These are phyloP conservation scores for Zenarchopterus dispar DNA, from an alignment of 2,797 vertebrate species.

Conservation along the genomic window DNA sequence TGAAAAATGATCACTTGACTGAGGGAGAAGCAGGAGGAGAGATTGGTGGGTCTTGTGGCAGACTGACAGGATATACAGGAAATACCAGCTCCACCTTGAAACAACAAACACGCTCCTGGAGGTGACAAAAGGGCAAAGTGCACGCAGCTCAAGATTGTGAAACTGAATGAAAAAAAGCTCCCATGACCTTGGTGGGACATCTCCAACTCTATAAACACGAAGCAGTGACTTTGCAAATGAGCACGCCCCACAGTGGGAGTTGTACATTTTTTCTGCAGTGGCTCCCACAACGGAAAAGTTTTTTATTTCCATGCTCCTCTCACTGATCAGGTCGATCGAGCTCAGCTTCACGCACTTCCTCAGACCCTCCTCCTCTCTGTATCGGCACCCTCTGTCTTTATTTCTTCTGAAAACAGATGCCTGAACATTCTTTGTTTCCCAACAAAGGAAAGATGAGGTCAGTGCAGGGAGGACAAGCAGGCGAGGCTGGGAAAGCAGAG, in stretches of 20 bases:
- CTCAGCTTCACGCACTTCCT: conserved; percentile 32
- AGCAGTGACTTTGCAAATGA: background rate
- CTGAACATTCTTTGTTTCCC: conserved; percentile 78
- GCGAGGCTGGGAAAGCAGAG: conserved; percentile 46
- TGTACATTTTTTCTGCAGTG: background rate
- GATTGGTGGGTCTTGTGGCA: conserved; percentile 25
- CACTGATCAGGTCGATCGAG: conserved; percentile 32
- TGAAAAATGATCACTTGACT: conserved; percentile 29
- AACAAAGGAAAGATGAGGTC: conserved; percentile 81
- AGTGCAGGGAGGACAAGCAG: conserved; percentile 56
- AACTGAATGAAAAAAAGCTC: background rate
- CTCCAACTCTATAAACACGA: background rate
- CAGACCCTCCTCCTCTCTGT: conserved; percentile 36
- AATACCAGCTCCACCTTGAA: conserved; percentile 81
- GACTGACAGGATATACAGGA: conserved; percentile 81
- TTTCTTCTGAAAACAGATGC: conserved; percentile 81
- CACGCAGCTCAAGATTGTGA: conserved; percentile 11
- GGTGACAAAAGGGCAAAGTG: conserved; percentile 36
- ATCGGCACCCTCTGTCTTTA: conserved; percentile 54
- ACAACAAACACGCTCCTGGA: conserved; percentile 60
- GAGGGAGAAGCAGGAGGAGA: conserved; percentile 24
- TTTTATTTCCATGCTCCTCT: conserved; percentile 3
- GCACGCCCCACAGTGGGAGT: background rate
- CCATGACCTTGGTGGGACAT: background rate
- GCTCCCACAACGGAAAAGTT: background rate